Percentiles rank a stretch among this genome's conserved stretches.
Evolutionary conservation across 1,140 invertebrate genomes (phyloP).

Genomic region (Tetranychus urticae): DNA sequence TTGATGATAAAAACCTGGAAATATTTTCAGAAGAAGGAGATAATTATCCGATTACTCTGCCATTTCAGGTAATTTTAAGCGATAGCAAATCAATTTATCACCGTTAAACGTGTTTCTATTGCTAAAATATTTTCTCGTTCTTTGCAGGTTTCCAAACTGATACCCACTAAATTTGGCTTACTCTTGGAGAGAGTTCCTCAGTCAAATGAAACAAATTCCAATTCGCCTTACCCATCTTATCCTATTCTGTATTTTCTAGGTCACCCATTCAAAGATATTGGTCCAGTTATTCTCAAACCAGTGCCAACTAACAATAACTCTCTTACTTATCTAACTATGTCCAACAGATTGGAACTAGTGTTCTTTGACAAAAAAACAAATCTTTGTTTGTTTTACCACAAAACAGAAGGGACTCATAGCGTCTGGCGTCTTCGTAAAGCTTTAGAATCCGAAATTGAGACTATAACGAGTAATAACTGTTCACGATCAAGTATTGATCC

Average conservation of each 20-base stretch:
- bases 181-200: slow-evolving; percentile 31
- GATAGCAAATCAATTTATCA: neutral
- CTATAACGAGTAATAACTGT: slow-evolving; percentile 13
- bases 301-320: neutral
- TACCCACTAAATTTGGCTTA: slow-evolving; percentile 49
- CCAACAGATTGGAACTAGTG: slow-evolving; percentile 33
- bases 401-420: slow-evolving; percentile 45
- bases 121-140: neutral
- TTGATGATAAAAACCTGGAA: slow-evolving; percentile 47
- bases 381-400: slow-evolving; percentile 46
- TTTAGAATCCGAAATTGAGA: slow-evolving; percentile 36
- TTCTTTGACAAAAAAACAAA: slow-evolving; percentile 37
- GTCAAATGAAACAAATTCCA: neutral
- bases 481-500: neutral
- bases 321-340: slow-evolving; percentile 26
- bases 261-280: slow-evolving; percentile 68
- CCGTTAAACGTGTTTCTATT: slow-evolving; percentile 5
- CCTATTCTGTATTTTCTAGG: slow-evolving; percentile 53
- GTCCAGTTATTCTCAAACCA: slow-evolving; percentile 35
- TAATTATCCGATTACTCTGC: slow-evolving; percentile 52
- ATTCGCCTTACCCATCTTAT: neutral
- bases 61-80: slow-evolving; percentile 44
- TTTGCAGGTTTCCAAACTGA: slow-evolving; percentile 30
- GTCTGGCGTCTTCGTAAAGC: slow-evolving; percentile 55
- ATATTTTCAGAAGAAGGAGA: slow-evolving; percentile 53